These are phyloP conservation scores for Mellivora capensis DNA, from an alignment of 2,113 vertebrate species.

Conservation along the genomic window DNA sequence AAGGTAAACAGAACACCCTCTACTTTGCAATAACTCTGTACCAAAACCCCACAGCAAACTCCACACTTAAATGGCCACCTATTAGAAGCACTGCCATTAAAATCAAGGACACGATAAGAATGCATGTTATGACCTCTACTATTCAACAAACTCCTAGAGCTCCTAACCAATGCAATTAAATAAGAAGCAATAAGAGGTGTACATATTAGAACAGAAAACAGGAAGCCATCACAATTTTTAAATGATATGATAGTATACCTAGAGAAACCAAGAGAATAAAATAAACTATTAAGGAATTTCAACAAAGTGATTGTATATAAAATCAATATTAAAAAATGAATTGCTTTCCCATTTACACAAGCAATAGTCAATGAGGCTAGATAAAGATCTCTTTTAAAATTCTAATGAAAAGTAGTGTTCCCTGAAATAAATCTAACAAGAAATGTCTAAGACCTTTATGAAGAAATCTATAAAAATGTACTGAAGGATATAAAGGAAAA, in stretches of 20 bases:
- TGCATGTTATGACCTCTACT: neutral
- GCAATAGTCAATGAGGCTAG: neutral
- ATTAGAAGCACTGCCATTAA: neutral
- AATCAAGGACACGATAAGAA: neutral
- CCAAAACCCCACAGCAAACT: neutral
- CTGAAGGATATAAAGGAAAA: neutral
- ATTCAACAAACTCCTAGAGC: neutral
- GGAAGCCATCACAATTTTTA: neutral
- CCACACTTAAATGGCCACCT: neutral
- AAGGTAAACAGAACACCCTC: neutral
- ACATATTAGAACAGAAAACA: neutral
- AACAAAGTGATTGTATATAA: neutral
- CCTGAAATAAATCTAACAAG: neutral
- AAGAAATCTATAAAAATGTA: neutral
- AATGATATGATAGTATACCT: neutral
- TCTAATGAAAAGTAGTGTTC: slow-evolving; percentile 7
- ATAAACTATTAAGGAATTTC: neutral
- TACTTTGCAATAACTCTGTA: neutral
- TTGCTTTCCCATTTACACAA: neutral
- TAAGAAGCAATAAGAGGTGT: neutral
- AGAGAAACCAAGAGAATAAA: neutral
- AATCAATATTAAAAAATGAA: neutral
- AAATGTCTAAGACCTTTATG: neutral
- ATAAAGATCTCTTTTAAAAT: neutral
- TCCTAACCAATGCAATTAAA: neutral